Percentiles rank a stretch among this genome's conserved stretches.
Evolutionary conservation across 2,797 vertebrate species (phyloP).

Genomic region (Gephyroberyx darwinii): DNA sequence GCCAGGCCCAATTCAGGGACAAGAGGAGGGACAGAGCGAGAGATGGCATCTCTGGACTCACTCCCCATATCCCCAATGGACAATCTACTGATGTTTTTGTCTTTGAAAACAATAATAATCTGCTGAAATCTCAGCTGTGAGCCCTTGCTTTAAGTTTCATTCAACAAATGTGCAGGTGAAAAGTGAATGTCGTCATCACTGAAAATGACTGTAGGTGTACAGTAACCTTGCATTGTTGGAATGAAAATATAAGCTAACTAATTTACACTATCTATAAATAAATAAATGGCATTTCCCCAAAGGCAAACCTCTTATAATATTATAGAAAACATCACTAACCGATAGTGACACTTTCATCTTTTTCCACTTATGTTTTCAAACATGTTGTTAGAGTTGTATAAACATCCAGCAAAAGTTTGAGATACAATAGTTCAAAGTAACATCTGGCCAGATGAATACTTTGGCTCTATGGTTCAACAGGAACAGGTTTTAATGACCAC

Average conservation of each 20-base stretch:
- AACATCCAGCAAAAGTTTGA: conserved; percentile 36
- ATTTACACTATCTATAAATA: background rate
- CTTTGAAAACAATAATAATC: conserved; percentile 10
- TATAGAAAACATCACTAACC: background rate
- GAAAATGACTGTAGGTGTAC: background rate
- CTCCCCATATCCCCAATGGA: background rate
- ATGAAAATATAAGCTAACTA: background rate
- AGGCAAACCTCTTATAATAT: background rate
- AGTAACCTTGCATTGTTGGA: background rate
- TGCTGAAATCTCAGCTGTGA: background rate
- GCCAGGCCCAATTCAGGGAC: conserved; percentile 55
- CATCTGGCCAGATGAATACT: conserved; percentile 56
- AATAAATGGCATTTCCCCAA: background rate
- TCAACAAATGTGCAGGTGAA: background rate
- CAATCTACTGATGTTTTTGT: conserved; percentile 6
- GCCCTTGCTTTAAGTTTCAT: background rate
- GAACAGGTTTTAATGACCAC: conserved; percentile 68
- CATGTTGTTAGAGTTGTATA: conserved; percentile 5
- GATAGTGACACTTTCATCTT: background rate
- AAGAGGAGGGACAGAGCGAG: conserved; percentile 1
- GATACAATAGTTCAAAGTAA: conserved; percentile 41
- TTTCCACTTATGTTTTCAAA: conserved; percentile 1
- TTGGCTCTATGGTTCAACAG: conserved; percentile 35
- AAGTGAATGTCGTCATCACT: background rate
- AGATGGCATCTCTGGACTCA: background rate